These are phyloP conservation scores for Nesospiza acunhae DNA, from an alignment of 2,113 vertebrate genomes.

Conservation along the genomic window DNA sequence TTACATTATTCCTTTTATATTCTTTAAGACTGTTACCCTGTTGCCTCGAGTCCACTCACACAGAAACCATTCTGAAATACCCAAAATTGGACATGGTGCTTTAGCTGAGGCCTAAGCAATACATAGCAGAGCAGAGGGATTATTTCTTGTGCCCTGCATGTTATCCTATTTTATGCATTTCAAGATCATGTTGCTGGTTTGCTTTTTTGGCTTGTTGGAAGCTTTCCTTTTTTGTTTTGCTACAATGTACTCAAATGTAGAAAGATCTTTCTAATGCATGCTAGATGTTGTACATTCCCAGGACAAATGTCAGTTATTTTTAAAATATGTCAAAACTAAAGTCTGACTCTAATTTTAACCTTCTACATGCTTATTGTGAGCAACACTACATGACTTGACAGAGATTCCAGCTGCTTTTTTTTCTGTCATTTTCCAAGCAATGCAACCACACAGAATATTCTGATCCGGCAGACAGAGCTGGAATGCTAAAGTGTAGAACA, in stretches of 20 bases:
- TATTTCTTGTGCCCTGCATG: not conserved
- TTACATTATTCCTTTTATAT: not conserved
- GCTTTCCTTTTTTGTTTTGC: conserved; percentile 16
- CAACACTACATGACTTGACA: not conserved
- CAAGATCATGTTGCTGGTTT: not conserved
- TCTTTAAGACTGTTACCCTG: not conserved
- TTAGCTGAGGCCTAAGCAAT: not conserved
- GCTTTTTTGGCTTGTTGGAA: not conserved
- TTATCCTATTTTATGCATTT: conserved; percentile 27
- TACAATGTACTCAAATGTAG: not conserved
- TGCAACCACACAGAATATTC: not conserved
- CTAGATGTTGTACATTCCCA: conserved; percentile 30
- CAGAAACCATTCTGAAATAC: not conserved
- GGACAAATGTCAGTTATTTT: conserved; percentile 61
- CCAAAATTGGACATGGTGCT: not conserved
- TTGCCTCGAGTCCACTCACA: not conserved
- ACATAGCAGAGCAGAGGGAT: not conserved
- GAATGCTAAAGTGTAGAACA: not conserved
- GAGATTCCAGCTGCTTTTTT: conserved; percentile 12
- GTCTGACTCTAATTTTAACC: conserved; percentile 59
- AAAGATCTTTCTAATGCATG: not conserved
- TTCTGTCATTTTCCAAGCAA: conserved; percentile 16
- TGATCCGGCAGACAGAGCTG: not conserved
- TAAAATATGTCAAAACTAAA: conserved; percentile 35
- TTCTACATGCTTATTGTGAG: conserved; percentile 15